phyloP scores from a whole-genome alignment of 2,888 invertebrate genomes.

The Shargacucullia verbasci region DNA sequence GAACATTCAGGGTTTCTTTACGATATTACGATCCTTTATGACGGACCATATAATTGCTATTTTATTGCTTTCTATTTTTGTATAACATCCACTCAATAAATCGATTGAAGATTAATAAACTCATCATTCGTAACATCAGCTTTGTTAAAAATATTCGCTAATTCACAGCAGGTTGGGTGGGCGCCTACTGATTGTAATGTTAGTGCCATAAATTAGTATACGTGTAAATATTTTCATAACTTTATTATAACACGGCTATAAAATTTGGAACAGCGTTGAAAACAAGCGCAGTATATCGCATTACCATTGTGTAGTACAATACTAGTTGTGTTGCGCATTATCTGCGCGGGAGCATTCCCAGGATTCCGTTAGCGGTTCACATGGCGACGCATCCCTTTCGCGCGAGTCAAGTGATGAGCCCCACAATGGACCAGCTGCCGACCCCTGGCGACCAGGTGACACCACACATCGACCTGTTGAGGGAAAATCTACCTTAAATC shows the following conservation, averaged over 20 bases:
- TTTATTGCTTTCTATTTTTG: conserved; percentile 12
- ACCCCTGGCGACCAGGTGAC: conserved; percentile 82
- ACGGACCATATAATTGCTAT: not conserved
- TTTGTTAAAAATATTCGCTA: not conserved
- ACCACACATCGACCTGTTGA: conserved; percentile 45
- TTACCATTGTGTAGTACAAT: conserved; percentile 72
- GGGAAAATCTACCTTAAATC: conserved; percentile 59
- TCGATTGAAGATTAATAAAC: conserved; percentile 8
- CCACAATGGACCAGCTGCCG: conserved; percentile 81
- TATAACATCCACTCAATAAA: not conserved
- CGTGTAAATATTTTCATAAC: conserved; percentile 27
- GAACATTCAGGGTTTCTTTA: conserved; percentile 8
- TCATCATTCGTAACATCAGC: not conserved
- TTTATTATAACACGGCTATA: conserved; percentile 36
- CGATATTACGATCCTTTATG: not conserved
- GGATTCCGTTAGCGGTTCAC: conserved; percentile 83
- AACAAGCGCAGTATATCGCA: conserved; percentile 64
- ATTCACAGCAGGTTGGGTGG: conserved; percentile 1
- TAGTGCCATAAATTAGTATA: conserved; percentile 18
- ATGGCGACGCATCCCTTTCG: conserved; percentile 86
- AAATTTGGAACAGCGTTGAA: conserved; percentile 33
- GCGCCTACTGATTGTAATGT: not conserved
- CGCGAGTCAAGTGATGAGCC: conserved; percentile 86
- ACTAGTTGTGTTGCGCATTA: conserved; percentile 58
- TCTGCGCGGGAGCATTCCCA: conserved; percentile 78